These are phyloP conservation scores for Cephus pygmeus DNA, from an alignment of 2,888 invertebrate genomes.

Conservation along the genomic window DNA sequence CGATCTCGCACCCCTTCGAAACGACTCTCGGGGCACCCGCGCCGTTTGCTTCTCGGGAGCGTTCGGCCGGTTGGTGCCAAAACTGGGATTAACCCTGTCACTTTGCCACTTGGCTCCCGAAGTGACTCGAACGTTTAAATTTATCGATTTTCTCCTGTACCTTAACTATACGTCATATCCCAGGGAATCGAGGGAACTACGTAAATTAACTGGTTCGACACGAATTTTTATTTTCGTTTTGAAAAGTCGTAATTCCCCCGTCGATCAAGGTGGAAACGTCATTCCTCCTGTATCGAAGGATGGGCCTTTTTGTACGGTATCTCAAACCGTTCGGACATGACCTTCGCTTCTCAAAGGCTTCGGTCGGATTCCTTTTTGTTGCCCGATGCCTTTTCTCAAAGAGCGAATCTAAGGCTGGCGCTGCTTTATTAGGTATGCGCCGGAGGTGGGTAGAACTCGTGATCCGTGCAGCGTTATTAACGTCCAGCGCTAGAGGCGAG, in stretches of 20 bases:
- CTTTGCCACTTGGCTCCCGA: background rate
- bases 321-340: background rate
- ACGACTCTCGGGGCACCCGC: background rate
- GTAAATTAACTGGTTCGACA: background rate
- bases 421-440: constrained; percentile 62
- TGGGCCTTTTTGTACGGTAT: background rate
- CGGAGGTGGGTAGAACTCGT: constrained; percentile 48
- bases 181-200: background rate
- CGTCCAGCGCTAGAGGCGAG: constrained; percentile 59
- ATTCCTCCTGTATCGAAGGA: background rate
- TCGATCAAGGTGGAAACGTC: background rate
- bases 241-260: background rate
- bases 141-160: background rate
- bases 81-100: background rate
- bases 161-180: background rate
- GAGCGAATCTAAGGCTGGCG: constrained; percentile 17
- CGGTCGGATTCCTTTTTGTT: constrained; percentile 9
- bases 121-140: background rate
- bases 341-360: background rate
- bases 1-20: background rate
- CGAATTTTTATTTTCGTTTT: background rate
- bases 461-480: constrained; percentile 62
- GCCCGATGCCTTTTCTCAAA: background rate
- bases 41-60: background rate
- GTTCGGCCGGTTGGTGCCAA: background rate